Evolutionary conservation across 2,888 invertebrate species (phyloP).

Genomic region (Ennomos fuscantarius): DNA sequence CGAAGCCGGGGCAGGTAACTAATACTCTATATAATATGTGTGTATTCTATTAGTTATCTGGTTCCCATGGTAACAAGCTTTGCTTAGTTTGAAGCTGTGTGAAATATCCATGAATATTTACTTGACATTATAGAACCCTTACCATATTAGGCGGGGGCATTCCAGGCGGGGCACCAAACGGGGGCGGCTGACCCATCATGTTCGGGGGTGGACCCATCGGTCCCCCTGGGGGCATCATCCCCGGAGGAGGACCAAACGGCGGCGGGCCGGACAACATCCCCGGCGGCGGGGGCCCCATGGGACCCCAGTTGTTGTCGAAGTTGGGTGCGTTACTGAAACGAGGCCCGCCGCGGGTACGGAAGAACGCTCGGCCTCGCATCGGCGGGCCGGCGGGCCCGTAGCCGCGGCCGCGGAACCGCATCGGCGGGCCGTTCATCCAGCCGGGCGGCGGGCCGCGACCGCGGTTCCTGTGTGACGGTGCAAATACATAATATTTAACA

Average conservation of each 20-base stretch:
- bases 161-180: conserved; percentile 79
- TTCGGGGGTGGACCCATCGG: conserved; percentile 85
- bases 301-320: conserved; percentile 89
- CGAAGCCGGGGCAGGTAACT: too few species aligned
- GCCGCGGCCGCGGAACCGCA: conserved; percentile 88
- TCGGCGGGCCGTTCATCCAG: conserved; percentile 85
- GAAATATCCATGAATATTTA: too few species aligned
- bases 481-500: background rate
- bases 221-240: conserved; percentile 85
- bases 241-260: conserved; percentile 79
- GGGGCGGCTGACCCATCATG: conserved; percentile 84
- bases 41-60: too few species aligned
- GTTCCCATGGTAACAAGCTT: too few species aligned
- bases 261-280: conserved; percentile 80
- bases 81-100: too few species aligned
- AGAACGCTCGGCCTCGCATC: conserved; percentile 81
- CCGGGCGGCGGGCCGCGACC: conserved; percentile 69
- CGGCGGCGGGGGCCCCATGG: conserved; percentile 85
- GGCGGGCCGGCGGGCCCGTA: conserved; percentile 87
- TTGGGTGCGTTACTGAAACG: conserved; percentile 80
- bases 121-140: too few species aligned
- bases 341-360: conserved; percentile 80
- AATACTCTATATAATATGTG: too few species aligned
- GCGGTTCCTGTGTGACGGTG: conserved; percentile 50
- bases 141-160: conserved; percentile 87